These are phyloP conservation scores for Peromyscus aztecus DNA, from an alignment of 2,797 vertebrate genomes.

Conservation along the genomic window DNA sequence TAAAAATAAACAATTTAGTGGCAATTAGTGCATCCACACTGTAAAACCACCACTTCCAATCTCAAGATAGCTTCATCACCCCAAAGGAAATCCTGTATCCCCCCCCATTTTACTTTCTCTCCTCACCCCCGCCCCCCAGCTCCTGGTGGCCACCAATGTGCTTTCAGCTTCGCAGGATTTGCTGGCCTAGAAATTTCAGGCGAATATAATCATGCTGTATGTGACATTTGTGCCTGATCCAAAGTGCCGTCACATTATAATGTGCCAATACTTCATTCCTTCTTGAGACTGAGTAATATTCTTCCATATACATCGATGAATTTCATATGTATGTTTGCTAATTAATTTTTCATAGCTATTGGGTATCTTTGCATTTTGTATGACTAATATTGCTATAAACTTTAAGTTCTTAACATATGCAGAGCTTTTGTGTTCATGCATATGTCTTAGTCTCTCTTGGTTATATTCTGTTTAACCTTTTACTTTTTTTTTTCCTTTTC, in stretches of 20 bases:
- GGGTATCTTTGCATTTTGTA: neutral
- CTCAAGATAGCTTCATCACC: constrained; percentile 30
- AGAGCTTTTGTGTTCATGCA: neutral
- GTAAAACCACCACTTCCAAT: neutral
- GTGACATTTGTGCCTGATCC: neutral
- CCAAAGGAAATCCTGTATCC: constrained; percentile 15
- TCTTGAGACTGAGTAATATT: constrained; percentile 18
- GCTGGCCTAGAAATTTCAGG: constrained; percentile 1
- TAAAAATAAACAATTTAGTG: constrained; percentile 37
- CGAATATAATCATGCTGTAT: neutral
- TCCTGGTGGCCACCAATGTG: neutral
- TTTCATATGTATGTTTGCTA: neutral
- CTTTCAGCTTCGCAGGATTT: constrained; percentile 17
- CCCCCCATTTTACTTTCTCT: neutral
- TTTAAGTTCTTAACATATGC: neutral
- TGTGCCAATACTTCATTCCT: neutral
- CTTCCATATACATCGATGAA: neutral
- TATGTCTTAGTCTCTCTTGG: constrained; percentile 9
- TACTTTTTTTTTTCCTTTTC: neutral
- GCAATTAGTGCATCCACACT: constrained; percentile 25
- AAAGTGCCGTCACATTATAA: neutral
- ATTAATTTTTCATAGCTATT: constrained; percentile 23
- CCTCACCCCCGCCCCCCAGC: neutral
- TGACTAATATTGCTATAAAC: constrained; percentile 18
- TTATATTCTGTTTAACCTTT: neutral